A percentile compares a stretch with the other conserved stretches of the same genome.
Conservation (phyloP, 2,888 invertebrate species). For the Caenorhabditis imperialis region DNA sequence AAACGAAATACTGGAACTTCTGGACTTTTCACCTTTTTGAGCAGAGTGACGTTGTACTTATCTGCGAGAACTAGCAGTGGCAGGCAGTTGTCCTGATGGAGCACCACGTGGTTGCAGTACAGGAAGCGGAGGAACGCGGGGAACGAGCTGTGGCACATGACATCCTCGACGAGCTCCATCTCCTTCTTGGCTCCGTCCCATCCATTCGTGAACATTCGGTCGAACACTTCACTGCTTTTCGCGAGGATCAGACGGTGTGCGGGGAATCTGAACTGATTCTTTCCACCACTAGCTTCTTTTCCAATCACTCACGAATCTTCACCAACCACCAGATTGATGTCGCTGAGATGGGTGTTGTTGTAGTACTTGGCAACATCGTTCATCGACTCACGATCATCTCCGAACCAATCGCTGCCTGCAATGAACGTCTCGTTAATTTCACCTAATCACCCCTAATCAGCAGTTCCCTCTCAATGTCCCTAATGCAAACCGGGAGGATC, state of each 20-base stretch:
- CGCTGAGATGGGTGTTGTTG: conserved; percentile 77
- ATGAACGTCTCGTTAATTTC: too few relatives aligned
- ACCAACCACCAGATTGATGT: conserved; percentile 78
- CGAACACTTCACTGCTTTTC: conserved; percentile 80
- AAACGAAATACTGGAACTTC: background rate
- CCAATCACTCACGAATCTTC: conserved; percentile 74
- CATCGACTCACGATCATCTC: conserved; percentile 77
- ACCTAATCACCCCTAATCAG: background rate
- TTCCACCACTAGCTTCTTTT: too few relatives aligned
- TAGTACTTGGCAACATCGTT: conserved; percentile 77
- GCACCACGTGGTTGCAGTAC: conserved; percentile 79
- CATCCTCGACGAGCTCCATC: conserved; percentile 78
- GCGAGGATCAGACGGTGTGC: conserved; percentile 80
- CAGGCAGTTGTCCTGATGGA: conserved; percentile 79
- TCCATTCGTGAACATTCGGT: conserved; percentile 79
- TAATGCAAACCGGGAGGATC: conserved; percentile 59
- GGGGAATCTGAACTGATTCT: conserved; percentile 77
- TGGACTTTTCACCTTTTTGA: conserved; percentile 74
- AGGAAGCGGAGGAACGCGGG: conserved; percentile 79
- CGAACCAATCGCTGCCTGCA: conserved; percentile 77
- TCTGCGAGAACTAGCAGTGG: conserved; percentile 80
- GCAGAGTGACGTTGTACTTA: conserved; percentile 79
- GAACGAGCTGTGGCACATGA: conserved; percentile 78
- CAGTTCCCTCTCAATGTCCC: background rate
- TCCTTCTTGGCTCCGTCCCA: conserved; percentile 78